Base-by-base conservation (phyloP, 2,888 invertebrate species). In the Orgyia antiqua region DNA sequence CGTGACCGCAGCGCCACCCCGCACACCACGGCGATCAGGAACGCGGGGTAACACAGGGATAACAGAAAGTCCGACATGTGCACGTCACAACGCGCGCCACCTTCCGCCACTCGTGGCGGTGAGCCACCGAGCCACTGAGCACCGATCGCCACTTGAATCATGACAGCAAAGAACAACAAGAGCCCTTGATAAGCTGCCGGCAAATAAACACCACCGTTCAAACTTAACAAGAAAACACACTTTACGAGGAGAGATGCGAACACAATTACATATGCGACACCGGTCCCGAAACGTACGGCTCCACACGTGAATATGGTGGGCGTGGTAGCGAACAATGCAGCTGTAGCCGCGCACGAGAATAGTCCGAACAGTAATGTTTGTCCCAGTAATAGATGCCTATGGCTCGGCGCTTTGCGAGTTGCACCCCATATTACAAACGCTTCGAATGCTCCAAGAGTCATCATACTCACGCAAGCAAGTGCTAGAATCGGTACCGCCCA, bases 401-500 rank as follows among this genome's bases (percentile, higher is more conserved):
- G 91, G 57, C 92, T 93, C 10, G 94, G 94, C 9, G 93, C 93
- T 23, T 94, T 93, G 30, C 93, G 90, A 71, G 94, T 93, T 29
- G 96, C 83, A 19, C 84, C 84, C 84, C 95, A 94, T 59, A 97
- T 88, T 30, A 97, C 94, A 70, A 95, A 97, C 38, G 92, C 90
- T 80, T 97, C 97, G 68, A 97, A 97, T 24, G 93, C 91, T 32
- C 93, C 90, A 69, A 97, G 94, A 54, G 94, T 89, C 10, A 94
- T 82, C 91, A 97, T 94, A 45, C 94, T 93, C 15, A 94, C 88
- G 19, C 93, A 92, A 33, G 96, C 93, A 39, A 96, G 88, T 10
- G 95, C 93, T 35, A 97, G 88, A 30, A 97, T 90, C 1, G 97
- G 96, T 46, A 96, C 91, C 19, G 96, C 96, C 98, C 98, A 97